Evolutionary conservation across 1,140 invertebrate species (phyloP).

Genomic region (Rhagoletis zephyria): DNA sequence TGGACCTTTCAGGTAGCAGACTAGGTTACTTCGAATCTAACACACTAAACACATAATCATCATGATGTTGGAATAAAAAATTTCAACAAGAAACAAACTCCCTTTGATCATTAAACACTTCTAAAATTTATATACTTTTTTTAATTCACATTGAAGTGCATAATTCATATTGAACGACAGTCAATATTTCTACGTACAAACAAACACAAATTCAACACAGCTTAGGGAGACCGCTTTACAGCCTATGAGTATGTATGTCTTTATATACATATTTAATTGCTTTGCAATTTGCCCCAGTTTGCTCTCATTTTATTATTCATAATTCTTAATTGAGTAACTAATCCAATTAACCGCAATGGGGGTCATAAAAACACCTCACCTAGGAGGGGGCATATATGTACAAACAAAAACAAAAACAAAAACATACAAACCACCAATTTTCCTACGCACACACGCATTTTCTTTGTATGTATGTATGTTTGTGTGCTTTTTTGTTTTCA

Average conservation of each 20-base stretch:
- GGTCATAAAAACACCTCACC: conserved; percentile 42
- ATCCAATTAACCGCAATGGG: conserved; percentile 50
- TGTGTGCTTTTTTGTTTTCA: not conserved
- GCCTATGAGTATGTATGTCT: not conserved
- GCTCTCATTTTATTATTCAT: conserved; percentile 44
- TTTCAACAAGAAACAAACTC: too few relatives aligned
- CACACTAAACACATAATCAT: too few relatives aligned
- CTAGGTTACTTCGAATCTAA: too few relatives aligned
- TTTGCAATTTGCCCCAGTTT: not conserved
- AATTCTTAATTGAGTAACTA: conserved; percentile 38
- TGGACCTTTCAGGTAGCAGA: too few relatives aligned
- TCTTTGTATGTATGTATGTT: not conserved
- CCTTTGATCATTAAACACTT: too few relatives aligned
- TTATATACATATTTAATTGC: not conserved
- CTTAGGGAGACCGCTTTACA: too few relatives aligned
- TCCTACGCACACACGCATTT: not conserved
- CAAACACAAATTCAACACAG: too few relatives aligned
- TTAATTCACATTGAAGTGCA: too few relatives aligned
- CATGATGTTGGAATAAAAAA: too few relatives aligned
- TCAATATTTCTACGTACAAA: too few relatives aligned
- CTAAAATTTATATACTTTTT: not conserved
- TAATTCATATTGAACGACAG: too few relatives aligned
- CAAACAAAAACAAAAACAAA: not conserved
- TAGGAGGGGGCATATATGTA: not conserved
- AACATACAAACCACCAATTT: not conserved